Conservation (phyloP, 1,140 invertebrate genomes). For the Drosophila watanabei region DNA sequence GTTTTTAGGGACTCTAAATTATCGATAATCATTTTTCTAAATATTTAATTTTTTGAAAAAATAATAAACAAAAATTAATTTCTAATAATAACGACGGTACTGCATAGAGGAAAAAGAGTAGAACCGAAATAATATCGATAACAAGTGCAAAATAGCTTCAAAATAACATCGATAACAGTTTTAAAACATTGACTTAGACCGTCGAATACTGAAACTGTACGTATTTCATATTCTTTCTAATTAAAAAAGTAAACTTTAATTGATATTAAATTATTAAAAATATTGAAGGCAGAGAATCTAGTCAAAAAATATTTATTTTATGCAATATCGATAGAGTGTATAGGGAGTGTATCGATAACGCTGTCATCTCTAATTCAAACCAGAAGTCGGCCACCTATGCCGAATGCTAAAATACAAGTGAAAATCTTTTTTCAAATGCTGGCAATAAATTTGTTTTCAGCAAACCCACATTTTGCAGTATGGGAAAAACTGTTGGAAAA, state of each 20-base stretch:
- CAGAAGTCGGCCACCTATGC: conserved; percentile 24
- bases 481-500: conserved; percentile 3
- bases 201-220: no score
- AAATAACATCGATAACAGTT: not conserved
- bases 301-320: not conserved
- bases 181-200: not conserved
- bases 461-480: conserved; percentile 12
- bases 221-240: not conserved
- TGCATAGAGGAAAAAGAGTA: no score
- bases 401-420: conserved; percentile 37
- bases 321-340: no score
- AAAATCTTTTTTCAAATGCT: conserved; percentile 37
- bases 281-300: not conserved
- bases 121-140: no score
- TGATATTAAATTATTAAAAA: not conserved
- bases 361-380: not conserved
- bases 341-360: not conserved
- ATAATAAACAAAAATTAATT: no score
- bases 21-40: no score
- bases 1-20: no score
- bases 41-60: no score
- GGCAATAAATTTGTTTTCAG: conserved; percentile 38
- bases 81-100: no score
- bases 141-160: not conserved
- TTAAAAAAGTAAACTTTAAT: not conserved